Evolutionary conservation across 2,888 invertebrate genomes (phyloP).

Genomic region (Drosophila austrosaltans): DNA sequence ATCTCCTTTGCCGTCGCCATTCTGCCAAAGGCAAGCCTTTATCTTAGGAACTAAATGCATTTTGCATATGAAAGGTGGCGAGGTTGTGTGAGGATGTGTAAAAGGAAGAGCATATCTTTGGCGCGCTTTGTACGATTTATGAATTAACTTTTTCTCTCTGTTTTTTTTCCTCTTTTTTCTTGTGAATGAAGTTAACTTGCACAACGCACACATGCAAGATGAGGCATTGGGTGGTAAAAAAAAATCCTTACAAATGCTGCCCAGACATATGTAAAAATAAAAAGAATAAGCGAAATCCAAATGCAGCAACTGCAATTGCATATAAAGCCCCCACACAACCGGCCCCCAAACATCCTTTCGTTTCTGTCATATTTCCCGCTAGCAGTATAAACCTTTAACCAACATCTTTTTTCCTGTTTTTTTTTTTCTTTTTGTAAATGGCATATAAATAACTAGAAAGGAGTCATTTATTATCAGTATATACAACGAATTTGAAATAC

Average conservation of each 20-base stretch:
- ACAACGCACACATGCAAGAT: constrained; percentile 35
- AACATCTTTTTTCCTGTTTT: not conserved
- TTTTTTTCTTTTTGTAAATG: constrained; percentile 47
- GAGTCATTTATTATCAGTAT: not conserved
- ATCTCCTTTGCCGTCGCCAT: not conserved
- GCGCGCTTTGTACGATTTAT: constrained; percentile 75
- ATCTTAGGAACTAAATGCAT: constrained; percentile 70
- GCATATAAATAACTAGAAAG: constrained; percentile 50
- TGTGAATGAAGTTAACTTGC: constrained; percentile 73
- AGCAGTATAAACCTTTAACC: constrained; percentile 6
- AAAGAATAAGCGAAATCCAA: constrained; percentile 39
- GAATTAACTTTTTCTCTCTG: constrained; percentile 69
- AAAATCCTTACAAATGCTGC: constrained; percentile 73
- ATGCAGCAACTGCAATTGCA: constrained; percentile 53
- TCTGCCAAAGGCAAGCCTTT: constrained; percentile 59
- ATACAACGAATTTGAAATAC: not conserved
- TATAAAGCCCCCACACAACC: constrained; percentile 38
- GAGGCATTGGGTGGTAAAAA: constrained; percentile 28
- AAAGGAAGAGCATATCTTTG: constrained; percentile 52
- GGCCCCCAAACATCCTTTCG: not conserved
- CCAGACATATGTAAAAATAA: constrained; percentile 62
- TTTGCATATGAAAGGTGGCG: constrained; percentile 52
- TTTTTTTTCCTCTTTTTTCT: not conserved
- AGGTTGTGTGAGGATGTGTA: constrained; percentile 10
- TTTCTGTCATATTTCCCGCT: not conserved